phyloP scores from a whole-genome alignment of 1,140 invertebrate species.

The Brachionus rubens region DNA sequence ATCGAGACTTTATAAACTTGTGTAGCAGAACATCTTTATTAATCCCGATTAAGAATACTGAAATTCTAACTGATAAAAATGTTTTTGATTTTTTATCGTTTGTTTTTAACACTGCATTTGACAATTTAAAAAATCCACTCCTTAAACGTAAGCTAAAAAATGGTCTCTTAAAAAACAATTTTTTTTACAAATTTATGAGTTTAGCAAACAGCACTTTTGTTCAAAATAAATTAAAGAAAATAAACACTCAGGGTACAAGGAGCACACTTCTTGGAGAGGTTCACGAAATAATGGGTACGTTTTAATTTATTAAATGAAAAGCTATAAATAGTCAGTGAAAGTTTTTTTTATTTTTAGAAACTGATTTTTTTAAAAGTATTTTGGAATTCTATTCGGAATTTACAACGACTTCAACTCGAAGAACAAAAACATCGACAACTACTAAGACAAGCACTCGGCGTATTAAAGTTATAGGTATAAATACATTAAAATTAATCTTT shows the following conservation, averaged over 20 bases:
- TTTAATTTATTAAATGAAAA: background rate
- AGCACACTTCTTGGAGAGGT: constrained; percentile 2
- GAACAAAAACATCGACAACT: too few species aligned
- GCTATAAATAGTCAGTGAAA: background rate
- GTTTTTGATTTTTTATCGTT: background rate
- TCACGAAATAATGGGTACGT: constrained; percentile 2
- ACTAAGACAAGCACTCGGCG: too few species aligned
- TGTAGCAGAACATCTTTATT: background rate
- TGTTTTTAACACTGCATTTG: background rate
- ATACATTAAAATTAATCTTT: too few species aligned
- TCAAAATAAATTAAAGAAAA: background rate
- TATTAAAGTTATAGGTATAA: too few species aligned
- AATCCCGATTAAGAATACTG: background rate
- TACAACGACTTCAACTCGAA: too few species aligned
- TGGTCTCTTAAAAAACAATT: background rate
- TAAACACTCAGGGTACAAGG: background rate
- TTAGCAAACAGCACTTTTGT: background rate
- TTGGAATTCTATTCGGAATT: too few species aligned
- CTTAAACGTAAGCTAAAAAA: background rate
- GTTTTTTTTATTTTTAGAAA: background rate
- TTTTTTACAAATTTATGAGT: background rate
- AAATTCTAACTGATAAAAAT: background rate
- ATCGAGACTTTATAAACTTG: background rate
- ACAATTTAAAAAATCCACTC: background rate
- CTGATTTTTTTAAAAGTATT: background rate